Base-by-base conservation (phyloP, 2,113 vertebrate genomes). In the Notiomystis cincta region DNA sequence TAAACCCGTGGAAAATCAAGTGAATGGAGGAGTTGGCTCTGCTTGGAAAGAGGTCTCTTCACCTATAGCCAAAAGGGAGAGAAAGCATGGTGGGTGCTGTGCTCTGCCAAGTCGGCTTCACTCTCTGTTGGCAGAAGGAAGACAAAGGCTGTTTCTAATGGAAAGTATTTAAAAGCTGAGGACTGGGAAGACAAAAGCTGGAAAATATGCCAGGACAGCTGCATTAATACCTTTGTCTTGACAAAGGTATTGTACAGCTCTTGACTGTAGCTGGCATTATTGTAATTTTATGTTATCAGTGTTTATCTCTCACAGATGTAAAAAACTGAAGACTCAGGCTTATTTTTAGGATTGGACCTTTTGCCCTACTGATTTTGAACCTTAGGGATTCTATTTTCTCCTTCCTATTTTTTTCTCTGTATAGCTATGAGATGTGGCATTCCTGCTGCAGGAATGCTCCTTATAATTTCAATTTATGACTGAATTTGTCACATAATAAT, bases 181-280 rank as follows among this genome's bases (percentile, higher is more conserved):
- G 48, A 27, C 54, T 72, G 42, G 21, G 47, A 91, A 66, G 45
- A 70, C 3, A 16, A 95, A 67, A 94, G 87, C 40, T 45, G 53
- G 37, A 94, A 84, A 65, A 76, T 44, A 57, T 87, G 87, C 89
- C 77, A 91, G 62, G 84, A 81, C 64, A 89, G 81, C 84, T 95
- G 83, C 0, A 0, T 53, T 82, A 64, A 82, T 82, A 67, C 70
- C 84, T 95, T 84, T 91, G 70, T 93, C 83, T 56, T 79, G 66
- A 87, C 57, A 85, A 64, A 84, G 80, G 53, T 61, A 35, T 77
- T 20, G 2, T 37, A 48, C n/a, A 11, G 76, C 65, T 89, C 62
- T 78, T 53, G n/a, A 61, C 37, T 75, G 70, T 30, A 89, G 56
- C 67, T 91, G 58, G 30, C 47, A 44, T 50, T 50, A 19, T 40